Evolutionary conservation across 2,797 vertebrate species (phyloP).

Genomic region (Adrianichthys oophorus): DNA sequence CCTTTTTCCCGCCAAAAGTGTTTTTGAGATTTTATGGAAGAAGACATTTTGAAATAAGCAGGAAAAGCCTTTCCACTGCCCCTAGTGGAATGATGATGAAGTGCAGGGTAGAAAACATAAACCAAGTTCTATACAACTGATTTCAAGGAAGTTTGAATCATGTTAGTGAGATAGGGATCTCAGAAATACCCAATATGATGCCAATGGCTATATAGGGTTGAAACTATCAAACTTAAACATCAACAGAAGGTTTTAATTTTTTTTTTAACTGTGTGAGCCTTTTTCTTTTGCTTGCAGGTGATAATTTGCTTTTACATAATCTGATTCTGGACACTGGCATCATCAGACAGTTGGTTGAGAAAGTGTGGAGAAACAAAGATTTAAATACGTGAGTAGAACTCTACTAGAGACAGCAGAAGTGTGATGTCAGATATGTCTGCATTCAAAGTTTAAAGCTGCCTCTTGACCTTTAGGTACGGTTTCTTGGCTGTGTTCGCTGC

Average conservation of each 20-base stretch:
- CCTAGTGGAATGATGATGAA: too few species aligned
- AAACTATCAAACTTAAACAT: too few species aligned
- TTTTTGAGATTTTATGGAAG: too few species aligned
- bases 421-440: neutral
- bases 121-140: too few species aligned
- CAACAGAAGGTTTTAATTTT: neutral
- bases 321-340: slow-evolving; percentile 97
- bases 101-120: too few species aligned
- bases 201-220: too few species aligned
- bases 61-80: too few species aligned
- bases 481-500: slow-evolving; percentile 94
- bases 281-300: slow-evolving; percentile 71
- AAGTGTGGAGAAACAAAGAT: slow-evolving; percentile 95
- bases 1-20: too few species aligned
- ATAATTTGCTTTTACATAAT: slow-evolving; percentile 96
- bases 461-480: slow-evolving; percentile 84
- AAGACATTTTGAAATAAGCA: too few species aligned
- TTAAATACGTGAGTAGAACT: slow-evolving; percentile 87
- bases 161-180: too few species aligned
- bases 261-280: neutral
- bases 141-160: too few species aligned
- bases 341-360: slow-evolving; percentile 93
- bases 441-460: neutral
- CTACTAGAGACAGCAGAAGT: neutral
- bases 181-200: too few species aligned